Evolutionary conservation across 2,113 vertebrate species (phyloP).

Genomic region (Eubucco bourcierii): DNA sequence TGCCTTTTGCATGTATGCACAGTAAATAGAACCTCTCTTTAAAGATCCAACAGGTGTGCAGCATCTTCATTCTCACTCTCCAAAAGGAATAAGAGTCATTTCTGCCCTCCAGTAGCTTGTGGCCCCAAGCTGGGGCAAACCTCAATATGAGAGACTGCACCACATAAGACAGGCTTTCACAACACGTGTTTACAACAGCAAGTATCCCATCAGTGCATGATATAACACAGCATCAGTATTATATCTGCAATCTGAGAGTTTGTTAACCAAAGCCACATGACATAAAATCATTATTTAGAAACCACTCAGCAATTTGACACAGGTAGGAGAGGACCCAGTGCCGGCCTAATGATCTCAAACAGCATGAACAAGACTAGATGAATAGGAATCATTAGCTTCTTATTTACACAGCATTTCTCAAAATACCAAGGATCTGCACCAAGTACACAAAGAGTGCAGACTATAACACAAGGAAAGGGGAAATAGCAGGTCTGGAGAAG

Average conservation of each 20-base stretch:
- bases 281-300: constrained; percentile 58
- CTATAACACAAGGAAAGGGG: neutral
- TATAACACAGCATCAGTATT: neutral
- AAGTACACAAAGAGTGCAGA: neutral
- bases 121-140: no score
- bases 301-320: constrained; percentile 4
- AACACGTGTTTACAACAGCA: neutral
- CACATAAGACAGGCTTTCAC: neutral
- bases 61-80: no score
- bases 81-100: neutral
- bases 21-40: no score
- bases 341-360: constrained; percentile 7
- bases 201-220: neutral
- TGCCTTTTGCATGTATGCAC: no score
- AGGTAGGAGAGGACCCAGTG: neutral
- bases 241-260: neutral
- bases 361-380: constrained; percentile 15
- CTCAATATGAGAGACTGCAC: neutral
- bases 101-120: neutral
- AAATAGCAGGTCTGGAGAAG: constrained; percentile 4
- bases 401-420: constrained; percentile 48
- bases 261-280: neutral
- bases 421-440: neutral
- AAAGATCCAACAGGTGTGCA: no score
- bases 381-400: constrained; percentile 15